These are phyloP conservation scores for Eilema griseolum DNA, from an alignment of 2,888 invertebrate genomes.

Conservation along the genomic window DNA sequence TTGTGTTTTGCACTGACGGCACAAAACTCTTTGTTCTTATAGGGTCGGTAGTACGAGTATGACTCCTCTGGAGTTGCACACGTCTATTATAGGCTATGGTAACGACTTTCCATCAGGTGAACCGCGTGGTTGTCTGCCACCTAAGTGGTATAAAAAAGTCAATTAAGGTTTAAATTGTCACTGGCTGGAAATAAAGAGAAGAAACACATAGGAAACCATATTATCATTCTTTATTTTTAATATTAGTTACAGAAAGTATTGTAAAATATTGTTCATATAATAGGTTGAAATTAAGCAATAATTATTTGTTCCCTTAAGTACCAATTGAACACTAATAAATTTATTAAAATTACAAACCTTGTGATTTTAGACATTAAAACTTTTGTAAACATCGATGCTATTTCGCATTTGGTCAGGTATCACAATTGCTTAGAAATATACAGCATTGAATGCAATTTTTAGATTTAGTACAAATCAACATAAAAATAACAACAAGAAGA, in stretches of 20 bases:
- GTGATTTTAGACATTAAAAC: constrained; percentile 18
- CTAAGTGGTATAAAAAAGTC: too few species aligned
- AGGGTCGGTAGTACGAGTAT: too few species aligned
- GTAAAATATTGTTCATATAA: constrained; percentile 29
- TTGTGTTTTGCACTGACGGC: too few species aligned
- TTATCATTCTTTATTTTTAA: constrained; percentile 5
- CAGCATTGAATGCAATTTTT: neutral
- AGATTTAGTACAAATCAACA: neutral
- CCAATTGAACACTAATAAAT: constrained; percentile 58
- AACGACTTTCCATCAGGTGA: too few species aligned
- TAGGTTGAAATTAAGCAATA: constrained; percentile 27
- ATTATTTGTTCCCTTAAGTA: constrained; percentile 57
- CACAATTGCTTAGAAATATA: neutral
- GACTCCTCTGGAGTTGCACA: too few species aligned
- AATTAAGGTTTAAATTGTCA: too few species aligned
- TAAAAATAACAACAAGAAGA: too few species aligned
- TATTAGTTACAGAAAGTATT: constrained; percentile 27
- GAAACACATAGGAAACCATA: neutral
- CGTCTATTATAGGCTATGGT: too few species aligned
- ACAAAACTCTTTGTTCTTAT: too few species aligned
- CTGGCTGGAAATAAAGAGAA: neutral
- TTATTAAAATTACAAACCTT: constrained; percentile 34
- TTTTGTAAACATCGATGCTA: neutral
- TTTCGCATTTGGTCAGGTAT: neutral
- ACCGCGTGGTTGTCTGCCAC: too few species aligned